A percentile compares a stretch with the other conserved stretches of the same genome.
Conservation (phyloP, 2,888 invertebrate genomes). For the Dynastes tityus region DNA sequence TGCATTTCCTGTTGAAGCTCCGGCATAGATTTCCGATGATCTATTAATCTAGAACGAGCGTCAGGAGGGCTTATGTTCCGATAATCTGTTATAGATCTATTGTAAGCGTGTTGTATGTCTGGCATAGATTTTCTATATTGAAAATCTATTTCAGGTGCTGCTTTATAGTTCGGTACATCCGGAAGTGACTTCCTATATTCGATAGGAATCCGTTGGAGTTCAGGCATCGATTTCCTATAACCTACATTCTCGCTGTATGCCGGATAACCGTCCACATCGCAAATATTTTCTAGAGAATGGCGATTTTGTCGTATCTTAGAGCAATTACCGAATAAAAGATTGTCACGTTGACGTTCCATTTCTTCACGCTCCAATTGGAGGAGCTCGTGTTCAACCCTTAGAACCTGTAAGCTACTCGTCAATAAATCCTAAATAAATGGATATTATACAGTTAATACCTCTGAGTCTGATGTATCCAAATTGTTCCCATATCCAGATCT, state of each 20-base stretch:
- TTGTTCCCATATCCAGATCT: conserved; percentile 59
- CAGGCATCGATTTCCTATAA: conserved; percentile 68
- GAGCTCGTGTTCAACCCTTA: conserved; percentile 85
- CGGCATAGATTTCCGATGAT: conserved; percentile 66
- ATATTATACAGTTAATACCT: conserved; percentile 58
- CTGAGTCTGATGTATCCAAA: conserved; percentile 67
- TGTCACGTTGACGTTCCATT: conserved; percentile 82
- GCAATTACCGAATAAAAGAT: conserved; percentile 79
- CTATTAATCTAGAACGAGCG: conserved; percentile 63
- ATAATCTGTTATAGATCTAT: conserved; percentile 56
- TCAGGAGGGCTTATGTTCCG: conserved; percentile 49
- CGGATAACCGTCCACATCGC: conserved; percentile 61
- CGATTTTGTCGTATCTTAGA: conserved; percentile 68
- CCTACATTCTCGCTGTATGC: conserved; percentile 58
- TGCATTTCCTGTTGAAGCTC: conserved; percentile 68
- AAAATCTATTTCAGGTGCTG: conserved; percentile 57
- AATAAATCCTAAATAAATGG: conserved; percentile 13
- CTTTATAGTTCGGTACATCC: conserved; percentile 57
- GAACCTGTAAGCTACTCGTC: conserved; percentile 70
- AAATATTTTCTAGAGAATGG: conserved; percentile 68
- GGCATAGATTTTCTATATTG: conserved; percentile 66
- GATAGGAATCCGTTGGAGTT: conserved; percentile 61
- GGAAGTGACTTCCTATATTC: conserved; percentile 61
- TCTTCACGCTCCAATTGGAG: conserved; percentile 86
- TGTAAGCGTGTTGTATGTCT: conserved; percentile 65